Evolutionary conservation across 1,140 invertebrate species (phyloP).

Genomic region (Diorhabda carinulata): DNA sequence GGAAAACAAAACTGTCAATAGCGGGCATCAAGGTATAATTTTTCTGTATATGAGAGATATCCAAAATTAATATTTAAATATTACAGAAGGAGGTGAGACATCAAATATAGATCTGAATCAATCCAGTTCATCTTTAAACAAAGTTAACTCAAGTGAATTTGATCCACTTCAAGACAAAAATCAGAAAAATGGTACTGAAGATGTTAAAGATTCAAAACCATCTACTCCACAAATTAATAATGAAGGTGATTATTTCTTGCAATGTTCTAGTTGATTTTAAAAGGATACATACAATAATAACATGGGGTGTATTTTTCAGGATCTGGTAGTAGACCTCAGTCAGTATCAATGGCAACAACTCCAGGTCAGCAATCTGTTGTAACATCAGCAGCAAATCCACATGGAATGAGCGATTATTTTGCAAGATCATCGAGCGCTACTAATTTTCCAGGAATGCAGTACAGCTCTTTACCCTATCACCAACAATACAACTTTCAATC

Average conservation of each 20-base stretch:
- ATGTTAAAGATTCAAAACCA: conserved; percentile 34
- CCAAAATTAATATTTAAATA: neutral
- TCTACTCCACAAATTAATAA: conserved; percentile 34
- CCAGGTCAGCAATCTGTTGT: conserved; percentile 16
- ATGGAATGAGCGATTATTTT: conserved; percentile 36
- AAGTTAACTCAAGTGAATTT: conserved; percentile 47
- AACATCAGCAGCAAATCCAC: conserved; percentile 22
- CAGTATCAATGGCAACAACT: conserved; percentile 27
- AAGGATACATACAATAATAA: too few species aligned
- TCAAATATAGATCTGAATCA: conserved; percentile 22
- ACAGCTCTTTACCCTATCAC: conserved; percentile 34
- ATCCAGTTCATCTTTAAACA: conserved; percentile 31
- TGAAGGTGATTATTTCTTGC: conserved; percentile 15
- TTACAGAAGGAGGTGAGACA: conserved; percentile 22
- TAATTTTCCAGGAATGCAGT: conserved; percentile 31
- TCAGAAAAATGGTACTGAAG: conserved; percentile 35
- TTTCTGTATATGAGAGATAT: neutral
- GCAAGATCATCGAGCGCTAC: conserved; percentile 29
- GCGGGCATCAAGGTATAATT: conserved; percentile 1
- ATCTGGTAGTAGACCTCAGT: conserved; percentile 32
- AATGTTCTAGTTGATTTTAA: too few species aligned
- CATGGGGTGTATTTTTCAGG: conserved; percentile 8
- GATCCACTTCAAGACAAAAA: conserved; percentile 46
- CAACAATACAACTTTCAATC: conserved; percentile 37
- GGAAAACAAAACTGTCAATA: conserved; percentile 12